A percentile compares a stretch with the other conserved stretches of the same genome.
These are phyloP conservation scores for Atrichornis clamosus DNA, from an alignment of 2,113 vertebrate genomes.

Conservation along the genomic window DNA sequence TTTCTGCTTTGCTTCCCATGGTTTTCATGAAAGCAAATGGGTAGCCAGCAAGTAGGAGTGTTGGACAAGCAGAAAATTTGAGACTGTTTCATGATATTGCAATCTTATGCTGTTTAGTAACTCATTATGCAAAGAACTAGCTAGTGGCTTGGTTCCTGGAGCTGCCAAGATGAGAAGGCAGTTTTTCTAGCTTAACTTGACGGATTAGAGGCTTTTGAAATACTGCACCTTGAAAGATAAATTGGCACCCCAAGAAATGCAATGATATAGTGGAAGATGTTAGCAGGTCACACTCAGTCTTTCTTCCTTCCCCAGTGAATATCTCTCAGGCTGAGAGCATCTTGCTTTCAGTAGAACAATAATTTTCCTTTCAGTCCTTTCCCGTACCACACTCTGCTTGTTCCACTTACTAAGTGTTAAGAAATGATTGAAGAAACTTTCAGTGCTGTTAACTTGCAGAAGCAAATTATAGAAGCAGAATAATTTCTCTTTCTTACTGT, in stretches of 20 bases:
- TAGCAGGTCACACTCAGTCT: neutral
- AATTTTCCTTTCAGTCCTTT: neutral
- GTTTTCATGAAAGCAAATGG: neutral
- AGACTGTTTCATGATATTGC: neutral
- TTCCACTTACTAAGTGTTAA: neutral
- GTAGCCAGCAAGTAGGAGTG: neutral
- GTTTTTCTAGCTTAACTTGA: neutral
- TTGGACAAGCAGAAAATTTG: neutral
- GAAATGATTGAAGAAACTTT: neutral
- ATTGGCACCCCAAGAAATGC: constrained; percentile 1
- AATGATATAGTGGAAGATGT: neutral
- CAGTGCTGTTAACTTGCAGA: neutral
- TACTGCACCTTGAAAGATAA: neutral
- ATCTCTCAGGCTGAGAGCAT: neutral
- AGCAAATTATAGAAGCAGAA: constrained; percentile 4
- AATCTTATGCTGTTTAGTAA: constrained; percentile 10
- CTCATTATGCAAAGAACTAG: neutral
- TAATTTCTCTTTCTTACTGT: constrained; percentile 8
- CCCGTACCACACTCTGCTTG: neutral
- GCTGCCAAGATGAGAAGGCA: neutral
- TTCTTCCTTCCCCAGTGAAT: neutral
- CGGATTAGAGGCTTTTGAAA: constrained; percentile 13
- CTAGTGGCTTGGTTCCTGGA: neutral
- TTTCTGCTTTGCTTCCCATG: neutral
- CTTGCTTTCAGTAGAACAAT: neutral